Conservation (phyloP, 2,113 vertebrate species). For the Datnioides undecimradiatus region DNA sequence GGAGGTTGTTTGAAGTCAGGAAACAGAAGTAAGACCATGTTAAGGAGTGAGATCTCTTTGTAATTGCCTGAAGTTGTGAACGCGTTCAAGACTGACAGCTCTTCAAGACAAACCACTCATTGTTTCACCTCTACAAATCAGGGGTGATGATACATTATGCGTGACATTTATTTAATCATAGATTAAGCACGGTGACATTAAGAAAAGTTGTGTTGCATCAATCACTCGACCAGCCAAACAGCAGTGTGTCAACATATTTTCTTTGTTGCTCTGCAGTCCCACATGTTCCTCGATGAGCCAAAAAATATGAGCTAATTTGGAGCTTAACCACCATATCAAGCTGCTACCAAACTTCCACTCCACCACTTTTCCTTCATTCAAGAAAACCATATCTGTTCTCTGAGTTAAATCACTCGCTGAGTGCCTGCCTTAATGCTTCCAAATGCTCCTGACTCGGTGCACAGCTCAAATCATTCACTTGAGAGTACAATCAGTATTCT, state of each 20-base stretch:
- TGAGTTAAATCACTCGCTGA: slow-evolving; percentile 49
- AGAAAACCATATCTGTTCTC: slow-evolving; percentile 21
- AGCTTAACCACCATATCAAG: slow-evolving; percentile 14
- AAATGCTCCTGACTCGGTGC: slow-evolving; percentile 45
- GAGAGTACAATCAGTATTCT: slow-evolving; percentile 65
- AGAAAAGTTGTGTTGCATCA: background rate
- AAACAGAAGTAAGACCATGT: too few species aligned
- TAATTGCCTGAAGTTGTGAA: too few species aligned
- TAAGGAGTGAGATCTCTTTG: too few species aligned
- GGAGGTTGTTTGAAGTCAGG: too few species aligned
- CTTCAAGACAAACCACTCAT: background rate
- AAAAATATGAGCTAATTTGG: slow-evolving; percentile 33
- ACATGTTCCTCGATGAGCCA: slow-evolving; percentile 55
- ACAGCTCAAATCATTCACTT: slow-evolving; percentile 57
- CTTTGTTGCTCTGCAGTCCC: slow-evolving; percentile 73
- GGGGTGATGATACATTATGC: background rate
- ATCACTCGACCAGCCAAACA: slow-evolving; percentile 33
- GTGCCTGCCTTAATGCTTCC: slow-evolving; percentile 52
- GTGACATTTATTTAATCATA: slow-evolving; percentile 2
- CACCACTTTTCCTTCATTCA: background rate
- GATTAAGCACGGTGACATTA: background rate
- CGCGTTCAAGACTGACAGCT: too few species aligned
- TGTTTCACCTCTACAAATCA: background rate
- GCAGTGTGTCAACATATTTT: slow-evolving; percentile 69
- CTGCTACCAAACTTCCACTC: slow-evolving; percentile 11